Evolutionary conservation across 1,140 invertebrate genomes (phyloP).

Genomic region (Plutomurus gul): DNA sequence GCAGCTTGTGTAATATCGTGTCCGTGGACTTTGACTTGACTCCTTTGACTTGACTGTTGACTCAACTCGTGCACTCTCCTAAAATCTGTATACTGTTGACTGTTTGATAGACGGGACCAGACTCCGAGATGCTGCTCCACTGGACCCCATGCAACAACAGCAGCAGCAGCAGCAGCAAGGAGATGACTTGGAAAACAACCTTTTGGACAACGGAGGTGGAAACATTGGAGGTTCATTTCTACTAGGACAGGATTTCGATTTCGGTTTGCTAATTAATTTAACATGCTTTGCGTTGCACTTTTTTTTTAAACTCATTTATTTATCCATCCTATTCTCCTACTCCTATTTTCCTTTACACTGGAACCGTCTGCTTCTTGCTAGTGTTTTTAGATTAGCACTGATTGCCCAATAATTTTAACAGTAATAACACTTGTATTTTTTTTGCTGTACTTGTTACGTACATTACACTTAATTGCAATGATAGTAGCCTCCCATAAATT

Average conservation of each 20-base stretch:
- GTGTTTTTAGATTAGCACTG: too few species aligned
- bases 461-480: neutral
- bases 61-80: too few species aligned
- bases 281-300: slow-evolving; percentile 32
- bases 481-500: too few species aligned
- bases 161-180: slow-evolving; percentile 74
- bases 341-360: neutral
- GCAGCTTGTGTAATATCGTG: too few species aligned
- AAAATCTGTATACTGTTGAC: too few species aligned
- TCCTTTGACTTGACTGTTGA: too few species aligned
- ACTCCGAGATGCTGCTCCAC: neutral
- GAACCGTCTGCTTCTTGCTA: too few species aligned
- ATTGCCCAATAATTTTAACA: too few species aligned
- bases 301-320: neutral
- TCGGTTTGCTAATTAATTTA: slow-evolving; percentile 30
- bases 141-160: slow-evolving; percentile 66
- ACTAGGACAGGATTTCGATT: slow-evolving; percentile 2
- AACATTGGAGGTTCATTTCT: slow-evolving; percentile 10
- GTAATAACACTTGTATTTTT: too few species aligned
- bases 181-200: neutral
- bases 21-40: too few species aligned
- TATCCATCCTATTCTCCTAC: neutral
- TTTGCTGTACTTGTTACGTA: too few species aligned
- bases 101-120: too few species aligned
- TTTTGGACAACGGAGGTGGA: slow-evolving; percentile 62